Conservation (phyloP, 2,113 vertebrate genomes). For the Upupa epops region DNA sequence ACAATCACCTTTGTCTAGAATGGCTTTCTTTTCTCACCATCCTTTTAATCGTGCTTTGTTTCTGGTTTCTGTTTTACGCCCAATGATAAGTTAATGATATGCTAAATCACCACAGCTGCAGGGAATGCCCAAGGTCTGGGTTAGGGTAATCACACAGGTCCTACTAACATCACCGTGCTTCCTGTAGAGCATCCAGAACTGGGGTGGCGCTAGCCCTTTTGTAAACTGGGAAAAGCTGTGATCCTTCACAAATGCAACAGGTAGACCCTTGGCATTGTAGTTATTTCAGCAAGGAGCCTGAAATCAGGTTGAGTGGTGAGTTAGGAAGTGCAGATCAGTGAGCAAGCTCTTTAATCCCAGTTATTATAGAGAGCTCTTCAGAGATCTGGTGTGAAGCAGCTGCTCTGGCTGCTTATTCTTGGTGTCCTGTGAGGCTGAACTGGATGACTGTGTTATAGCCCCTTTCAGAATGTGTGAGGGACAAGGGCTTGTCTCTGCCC, state of each 20-base stretch:
- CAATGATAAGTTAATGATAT: conserved; percentile 59
- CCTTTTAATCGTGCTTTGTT: conserved; percentile 70
- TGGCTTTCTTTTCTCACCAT: conserved; percentile 73
- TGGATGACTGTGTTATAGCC: background rate
- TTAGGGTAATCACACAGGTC: conserved; percentile 22
- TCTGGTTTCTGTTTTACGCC: conserved; percentile 58
- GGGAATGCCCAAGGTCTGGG: conserved; percentile 10
- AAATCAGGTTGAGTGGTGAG: background rate
- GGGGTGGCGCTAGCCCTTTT: background rate
- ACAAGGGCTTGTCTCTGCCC: background rate
- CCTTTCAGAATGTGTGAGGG: background rate
- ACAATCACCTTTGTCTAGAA: conserved; percentile 80
- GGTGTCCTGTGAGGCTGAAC: background rate
- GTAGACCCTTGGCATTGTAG: background rate
- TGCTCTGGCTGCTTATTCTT: background rate
- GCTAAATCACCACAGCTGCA: conserved; percentile 36
- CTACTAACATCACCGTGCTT: conserved; percentile 53
- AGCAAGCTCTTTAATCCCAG: background rate
- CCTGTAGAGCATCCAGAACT: background rate
- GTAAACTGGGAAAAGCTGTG: background rate
- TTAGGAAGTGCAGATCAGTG: background rate
- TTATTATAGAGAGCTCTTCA: background rate
- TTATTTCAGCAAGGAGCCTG: background rate
- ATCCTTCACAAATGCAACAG: background rate
- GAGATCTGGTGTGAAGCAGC: background rate